Conservation (phyloP, 2,888 invertebrate genomes). For the Dynastes tityus region DNA sequence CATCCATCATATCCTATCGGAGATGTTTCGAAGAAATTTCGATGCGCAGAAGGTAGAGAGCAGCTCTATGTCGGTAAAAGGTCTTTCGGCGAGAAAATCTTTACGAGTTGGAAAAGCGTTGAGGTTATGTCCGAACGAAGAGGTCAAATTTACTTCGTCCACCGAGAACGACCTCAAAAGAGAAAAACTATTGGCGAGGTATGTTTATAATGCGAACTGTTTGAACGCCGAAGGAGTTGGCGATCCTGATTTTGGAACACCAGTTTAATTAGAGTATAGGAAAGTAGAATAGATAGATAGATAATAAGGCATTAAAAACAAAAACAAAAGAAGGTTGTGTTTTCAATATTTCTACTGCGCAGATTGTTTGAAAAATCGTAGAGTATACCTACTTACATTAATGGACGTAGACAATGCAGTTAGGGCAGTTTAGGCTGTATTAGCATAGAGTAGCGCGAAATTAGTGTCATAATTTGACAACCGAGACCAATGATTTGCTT, state of each 20-base stretch:
- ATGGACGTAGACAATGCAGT: too few relatives aligned
- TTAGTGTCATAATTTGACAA: too few relatives aligned
- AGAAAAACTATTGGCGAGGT: constrained; percentile 69
- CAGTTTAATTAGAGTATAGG: constrained; percentile 71
- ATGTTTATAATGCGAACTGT: constrained; percentile 69
- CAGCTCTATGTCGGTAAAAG: constrained; percentile 55
- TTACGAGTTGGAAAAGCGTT: constrained; percentile 69
- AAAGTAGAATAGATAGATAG: constrained; percentile 38
- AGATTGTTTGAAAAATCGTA: too few relatives aligned
- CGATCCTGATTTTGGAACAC: constrained; percentile 80
- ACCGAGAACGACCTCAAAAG: constrained; percentile 66
- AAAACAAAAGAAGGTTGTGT: constrained; percentile 48
- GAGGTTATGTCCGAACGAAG: constrained; percentile 68
- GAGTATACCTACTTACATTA: too few relatives aligned
- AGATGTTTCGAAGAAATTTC: constrained; percentile 68
- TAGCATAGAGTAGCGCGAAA: too few relatives aligned
- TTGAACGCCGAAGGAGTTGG: constrained; percentile 74
- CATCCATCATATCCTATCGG: constrained; percentile 68
- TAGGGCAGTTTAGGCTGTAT: too few relatives aligned
- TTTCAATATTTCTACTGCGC: constrained; percentile 33
- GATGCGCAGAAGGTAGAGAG: constrained; percentile 58
- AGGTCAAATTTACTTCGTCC: constrained; percentile 60
- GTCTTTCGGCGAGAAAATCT: constrained; percentile 65
- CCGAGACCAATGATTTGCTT: too few relatives aligned
- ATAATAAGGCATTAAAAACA: constrained; percentile 41